phyloP scores from a whole-genome alignment of 2,888 invertebrate species.

The Metalampra italica region DNA sequence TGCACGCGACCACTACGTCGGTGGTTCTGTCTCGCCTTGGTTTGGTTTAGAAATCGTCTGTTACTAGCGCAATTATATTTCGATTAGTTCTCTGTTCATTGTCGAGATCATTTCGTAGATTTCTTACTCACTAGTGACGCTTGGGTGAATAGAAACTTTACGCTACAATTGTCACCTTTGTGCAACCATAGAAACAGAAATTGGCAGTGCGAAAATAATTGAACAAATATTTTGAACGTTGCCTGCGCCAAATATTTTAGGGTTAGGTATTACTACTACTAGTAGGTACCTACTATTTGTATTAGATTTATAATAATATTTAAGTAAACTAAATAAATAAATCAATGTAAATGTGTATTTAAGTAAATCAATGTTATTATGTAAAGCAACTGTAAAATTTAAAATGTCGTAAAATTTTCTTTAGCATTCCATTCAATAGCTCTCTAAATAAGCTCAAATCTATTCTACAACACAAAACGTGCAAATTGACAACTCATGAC shows the following conservation, averaged over 20 bases:
- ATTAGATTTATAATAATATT: too few relatives aligned
- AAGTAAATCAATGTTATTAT: too few relatives aligned
- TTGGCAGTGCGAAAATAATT: too few relatives aligned
- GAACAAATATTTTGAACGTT: too few relatives aligned
- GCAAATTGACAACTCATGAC: neutral
- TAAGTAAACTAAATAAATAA: too few relatives aligned
- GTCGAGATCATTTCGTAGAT: neutral
- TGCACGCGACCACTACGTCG: neutral
- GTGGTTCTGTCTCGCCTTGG: slow-evolving; percentile 2
- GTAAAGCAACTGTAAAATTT: too few relatives aligned
- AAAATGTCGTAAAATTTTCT: neutral
- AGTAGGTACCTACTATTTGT: too few relatives aligned
- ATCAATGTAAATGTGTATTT: too few relatives aligned
- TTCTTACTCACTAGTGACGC: slow-evolving; percentile 1
- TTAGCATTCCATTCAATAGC: neutral
- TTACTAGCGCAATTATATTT: slow-evolving; percentile 7
- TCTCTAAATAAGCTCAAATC: too few relatives aligned
- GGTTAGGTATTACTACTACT: too few relatives aligned
- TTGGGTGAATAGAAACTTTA: neutral
- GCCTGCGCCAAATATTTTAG: too few relatives aligned
- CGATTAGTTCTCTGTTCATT: slow-evolving; percentile 10
- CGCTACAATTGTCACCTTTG: neutral
- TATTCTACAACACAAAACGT: neutral
- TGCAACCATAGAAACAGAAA: neutral
- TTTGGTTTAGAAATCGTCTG: slow-evolving; percentile 8